A percentile compares a stretch with the other conserved stretches of the same genome.
These are phyloP conservation scores for Todus mexicanus DNA, from an alignment of 2,797 vertebrate species.

Conservation along the genomic window DNA sequence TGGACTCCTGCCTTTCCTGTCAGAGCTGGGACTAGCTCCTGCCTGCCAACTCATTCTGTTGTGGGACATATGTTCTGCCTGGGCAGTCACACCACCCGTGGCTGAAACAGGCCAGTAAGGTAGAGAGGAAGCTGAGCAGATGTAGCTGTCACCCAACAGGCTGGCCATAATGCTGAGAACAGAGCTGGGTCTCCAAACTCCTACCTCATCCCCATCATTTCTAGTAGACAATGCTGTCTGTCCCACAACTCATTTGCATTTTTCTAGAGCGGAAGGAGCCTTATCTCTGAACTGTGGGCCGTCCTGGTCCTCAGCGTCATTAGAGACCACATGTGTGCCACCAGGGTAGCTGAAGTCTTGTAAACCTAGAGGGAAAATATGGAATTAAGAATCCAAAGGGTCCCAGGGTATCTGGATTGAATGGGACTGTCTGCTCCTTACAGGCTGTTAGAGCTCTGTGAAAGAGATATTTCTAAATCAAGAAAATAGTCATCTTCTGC, in stretches of 20 bases:
- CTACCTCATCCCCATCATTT: not conserved
- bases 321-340: not conserved
- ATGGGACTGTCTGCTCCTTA: not conserved
- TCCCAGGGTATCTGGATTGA: not conserved
- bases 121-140: not conserved
- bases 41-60: no score
- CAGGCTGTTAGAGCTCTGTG: not conserved
- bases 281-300: not conserved
- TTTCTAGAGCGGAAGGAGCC: not conserved
- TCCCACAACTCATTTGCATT: not conserved
- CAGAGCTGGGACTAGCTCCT: not conserved
- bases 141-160: not conserved
- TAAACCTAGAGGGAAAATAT: not conserved
- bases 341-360: not conserved
- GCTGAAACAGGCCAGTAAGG: not conserved
- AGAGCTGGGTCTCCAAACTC: not conserved
- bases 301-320: not conserved
- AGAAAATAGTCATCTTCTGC: not conserved
- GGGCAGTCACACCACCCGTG: not conserved
- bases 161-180: not conserved
- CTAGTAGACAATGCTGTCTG: not conserved
- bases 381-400: not conserved
- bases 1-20: not conserved
- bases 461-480: not conserved
- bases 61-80: not conserved